These are phyloP conservation scores for Andrena minutula DNA, from an alignment of 2,888 invertebrate genomes.

Conservation along the genomic window DNA sequence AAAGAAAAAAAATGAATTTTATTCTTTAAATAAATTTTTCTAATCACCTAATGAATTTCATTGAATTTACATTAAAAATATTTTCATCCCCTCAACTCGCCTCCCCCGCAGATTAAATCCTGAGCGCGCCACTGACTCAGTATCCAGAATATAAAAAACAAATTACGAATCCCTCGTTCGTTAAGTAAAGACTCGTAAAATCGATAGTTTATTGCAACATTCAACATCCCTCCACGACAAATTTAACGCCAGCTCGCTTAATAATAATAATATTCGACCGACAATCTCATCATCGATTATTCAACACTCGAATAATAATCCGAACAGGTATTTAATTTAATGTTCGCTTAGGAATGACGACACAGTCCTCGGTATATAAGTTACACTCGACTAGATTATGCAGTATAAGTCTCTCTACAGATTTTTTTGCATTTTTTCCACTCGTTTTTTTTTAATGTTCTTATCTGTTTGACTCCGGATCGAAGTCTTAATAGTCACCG, in stretches of 20 bases:
- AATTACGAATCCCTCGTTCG: not conserved
- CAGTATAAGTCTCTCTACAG: conserved; percentile 62
- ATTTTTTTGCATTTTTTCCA: conserved; percentile 34
- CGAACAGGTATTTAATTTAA: conserved; percentile 44
- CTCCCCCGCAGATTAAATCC: too few species aligned
- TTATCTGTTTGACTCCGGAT: conserved; percentile 4
- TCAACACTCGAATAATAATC: conserved; percentile 59
- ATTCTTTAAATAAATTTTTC: too few species aligned
- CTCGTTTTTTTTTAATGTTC: conserved; percentile 10
- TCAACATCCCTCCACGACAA: conserved; percentile 26
- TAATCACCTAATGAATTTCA: too few species aligned
- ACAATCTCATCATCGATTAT: conserved; percentile 43
- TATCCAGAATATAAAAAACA: conserved; percentile 3
- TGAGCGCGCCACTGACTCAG: not conserved
- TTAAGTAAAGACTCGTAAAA: conserved; percentile 25
- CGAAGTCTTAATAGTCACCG: conserved; percentile 15
- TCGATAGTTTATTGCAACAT: conserved; percentile 37
- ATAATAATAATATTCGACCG: conserved; percentile 1
- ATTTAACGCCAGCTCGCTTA: conserved; percentile 29
- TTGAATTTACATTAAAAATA: too few species aligned
- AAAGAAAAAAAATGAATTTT: too few species aligned
- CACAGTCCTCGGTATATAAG: conserved; percentile 33
- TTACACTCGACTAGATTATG: conserved; percentile 67
- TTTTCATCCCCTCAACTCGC: too few species aligned
- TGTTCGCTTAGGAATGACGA: conserved; percentile 44